These are phyloP conservation scores for Naso thynnoides DNA, from an alignment of 2,797 vertebrate genomes.

Conservation along the genomic window DNA sequence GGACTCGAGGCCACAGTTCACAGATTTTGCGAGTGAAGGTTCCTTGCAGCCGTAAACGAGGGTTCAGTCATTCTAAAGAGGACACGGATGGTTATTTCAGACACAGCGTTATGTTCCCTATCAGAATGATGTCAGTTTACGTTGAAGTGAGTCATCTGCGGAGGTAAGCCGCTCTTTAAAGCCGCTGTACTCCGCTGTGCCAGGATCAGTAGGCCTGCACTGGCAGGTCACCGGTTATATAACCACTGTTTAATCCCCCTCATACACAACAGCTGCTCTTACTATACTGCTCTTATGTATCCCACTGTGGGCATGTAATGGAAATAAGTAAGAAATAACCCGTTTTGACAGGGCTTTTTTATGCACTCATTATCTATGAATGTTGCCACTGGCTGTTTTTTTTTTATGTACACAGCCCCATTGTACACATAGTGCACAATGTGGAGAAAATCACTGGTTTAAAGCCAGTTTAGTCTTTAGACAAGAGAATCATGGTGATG, in stretches of 20 bases:
- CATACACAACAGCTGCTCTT: conserved; percentile 60
- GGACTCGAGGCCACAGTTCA: too few species aligned
- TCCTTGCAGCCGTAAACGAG: neutral
- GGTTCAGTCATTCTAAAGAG: neutral
- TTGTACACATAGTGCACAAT: conserved; percentile 24
- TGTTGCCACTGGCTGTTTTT: conserved; percentile 29
- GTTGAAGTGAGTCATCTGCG: conserved; percentile 57
- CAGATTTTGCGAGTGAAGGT: neutral
- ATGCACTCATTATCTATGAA: conserved; percentile 5
- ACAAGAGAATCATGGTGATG: neutral
- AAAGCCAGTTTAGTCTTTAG: neutral
- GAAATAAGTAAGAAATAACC: conserved; percentile 22
- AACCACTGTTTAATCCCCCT: conserved; percentile 72
- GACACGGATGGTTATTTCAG: conserved; percentile 21
- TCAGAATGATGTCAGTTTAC: conserved; percentile 51
- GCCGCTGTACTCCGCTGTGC: conserved; percentile 63
- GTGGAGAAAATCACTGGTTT: conserved; percentile 15
- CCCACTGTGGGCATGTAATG: conserved; percentile 9
- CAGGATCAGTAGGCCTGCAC: conserved; percentile 73
- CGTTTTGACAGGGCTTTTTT: conserved; percentile 9
- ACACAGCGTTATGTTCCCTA: conserved; percentile 16
- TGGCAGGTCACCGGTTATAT: conserved; percentile 78
- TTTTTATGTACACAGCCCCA: conserved; percentile 15
- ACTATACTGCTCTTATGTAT: conserved; percentile 54
- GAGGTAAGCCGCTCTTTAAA: conserved; percentile 76